Conservation (phyloP, 2,113 vertebrate genomes). For the Microtus pennsylvanicus region DNA sequence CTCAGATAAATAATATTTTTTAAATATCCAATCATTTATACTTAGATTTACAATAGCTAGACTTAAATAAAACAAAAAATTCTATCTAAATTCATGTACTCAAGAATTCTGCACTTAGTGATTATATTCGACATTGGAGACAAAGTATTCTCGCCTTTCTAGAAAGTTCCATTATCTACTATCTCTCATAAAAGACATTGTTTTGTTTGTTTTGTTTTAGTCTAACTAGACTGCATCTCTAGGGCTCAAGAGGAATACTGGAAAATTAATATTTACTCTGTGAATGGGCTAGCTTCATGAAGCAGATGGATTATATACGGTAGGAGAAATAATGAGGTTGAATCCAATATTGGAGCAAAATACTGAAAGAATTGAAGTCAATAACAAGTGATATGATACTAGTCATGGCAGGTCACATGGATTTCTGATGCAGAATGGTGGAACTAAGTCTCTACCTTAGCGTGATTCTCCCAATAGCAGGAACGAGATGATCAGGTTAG, state of each 20-base stretch:
- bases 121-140: background rate
- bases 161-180: background rate
- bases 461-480: background rate
- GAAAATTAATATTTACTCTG: background rate
- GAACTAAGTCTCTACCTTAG: background rate
- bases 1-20: background rate
- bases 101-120: background rate
- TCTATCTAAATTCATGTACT: background rate
- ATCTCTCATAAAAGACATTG: background rate
- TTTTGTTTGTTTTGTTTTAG: background rate
- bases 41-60: background rate
- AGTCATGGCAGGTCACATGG: background rate
- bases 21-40: background rate
- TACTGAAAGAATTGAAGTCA: background rate
- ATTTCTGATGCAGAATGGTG: background rate
- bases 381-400: background rate
- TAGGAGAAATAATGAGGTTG: background rate
- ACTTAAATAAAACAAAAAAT: background rate
- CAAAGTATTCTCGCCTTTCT: background rate
- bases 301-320: background rate
- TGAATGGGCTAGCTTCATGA: background rate
- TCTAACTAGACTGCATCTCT: background rate
- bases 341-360: background rate
- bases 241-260: background rate
- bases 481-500: background rate